phyloP scores from a whole-genome alignment of 2,797 vertebrate species.

The Diplodus sargus region DNA sequence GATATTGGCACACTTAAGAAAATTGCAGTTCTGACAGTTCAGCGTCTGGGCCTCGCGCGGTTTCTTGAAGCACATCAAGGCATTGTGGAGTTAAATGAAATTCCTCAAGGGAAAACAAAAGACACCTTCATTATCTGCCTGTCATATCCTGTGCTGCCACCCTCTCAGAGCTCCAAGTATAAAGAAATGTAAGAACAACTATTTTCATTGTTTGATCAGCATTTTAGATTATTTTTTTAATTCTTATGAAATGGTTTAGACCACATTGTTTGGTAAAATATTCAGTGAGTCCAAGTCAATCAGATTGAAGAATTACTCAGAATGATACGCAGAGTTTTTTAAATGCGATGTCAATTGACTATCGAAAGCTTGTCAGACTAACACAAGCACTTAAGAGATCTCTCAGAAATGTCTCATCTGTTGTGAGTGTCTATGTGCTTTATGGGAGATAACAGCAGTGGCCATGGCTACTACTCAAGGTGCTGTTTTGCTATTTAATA shows the following conservation, averaged over 20 bases:
- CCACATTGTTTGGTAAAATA: not conserved
- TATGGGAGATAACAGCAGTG: constrained; percentile 20
- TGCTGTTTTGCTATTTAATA: not conserved
- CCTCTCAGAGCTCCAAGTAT: not conserved
- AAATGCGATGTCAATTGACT: not conserved
- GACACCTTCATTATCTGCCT: constrained; percentile 21
- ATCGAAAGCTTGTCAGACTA: constrained; percentile 36
- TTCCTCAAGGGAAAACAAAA: constrained; percentile 29
- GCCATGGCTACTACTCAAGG: not conserved
- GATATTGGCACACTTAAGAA: constrained; percentile 19
- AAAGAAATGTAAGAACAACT: not conserved
- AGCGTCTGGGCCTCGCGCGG: not conserved
- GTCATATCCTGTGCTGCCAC: constrained; percentile 16
- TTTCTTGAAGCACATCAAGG: constrained; percentile 23
- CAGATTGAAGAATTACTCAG: constrained; percentile 6
- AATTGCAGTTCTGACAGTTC: constrained; percentile 18
- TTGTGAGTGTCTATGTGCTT: constrained; percentile 20
- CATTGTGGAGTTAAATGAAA: constrained; percentile 20
- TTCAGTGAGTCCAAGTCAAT: constrained; percentile 1
- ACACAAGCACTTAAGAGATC: constrained; percentile 25
- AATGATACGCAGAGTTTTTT: not conserved
- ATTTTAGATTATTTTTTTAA: not conserved
- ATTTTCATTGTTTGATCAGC: not conserved
- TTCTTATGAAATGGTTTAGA: not conserved
- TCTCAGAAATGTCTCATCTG: constrained; percentile 20